Evolutionary conservation across 1,140 invertebrate genomes (phyloP), one percentile per base, ranked within the genome.

Genomic region (Andricus grossulariae): DNA sequence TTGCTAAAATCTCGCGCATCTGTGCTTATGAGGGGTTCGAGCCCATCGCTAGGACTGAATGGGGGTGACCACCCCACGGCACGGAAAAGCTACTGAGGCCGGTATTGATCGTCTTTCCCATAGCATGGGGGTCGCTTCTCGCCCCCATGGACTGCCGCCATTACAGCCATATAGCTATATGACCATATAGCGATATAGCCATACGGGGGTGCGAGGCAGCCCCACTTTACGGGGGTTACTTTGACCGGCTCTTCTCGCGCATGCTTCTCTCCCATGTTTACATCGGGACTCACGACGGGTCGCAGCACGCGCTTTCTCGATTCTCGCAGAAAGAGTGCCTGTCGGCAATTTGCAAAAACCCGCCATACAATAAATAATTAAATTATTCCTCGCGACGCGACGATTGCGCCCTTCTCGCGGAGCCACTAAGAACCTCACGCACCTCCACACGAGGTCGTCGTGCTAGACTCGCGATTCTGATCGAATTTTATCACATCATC

Each of bases 81-180:
- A 32, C 73, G 77, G 77, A 84, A 81, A 79, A 83, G 80, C 77
- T 82, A 73, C 79, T 82, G 76, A 76, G 80, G 78, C 72, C 77
- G 84, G 82, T 89, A 88, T 89, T 88, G 88, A 89, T 90, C 88
- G 87, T 51, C 66, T 83, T 84, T 83, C 77, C 82, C 80, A 83
- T 86, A 76, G 77, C 84, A 88, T 87, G 87, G 89, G 88, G 89
- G 88, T 87, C 85, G 79, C 75, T 76, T 72, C 82, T 79, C 83
- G 75, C 84, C 84, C 87, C 85, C 86, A 85, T 86, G 79, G 75
- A 78, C 50, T 72, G 71, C 72, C 80, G 84, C 84, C 86, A 88
- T 88, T 86, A 86, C 78, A 84, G 71, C 80, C 84, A 87, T 84
- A 73, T 54, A 78, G 49, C 21, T 7, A 45, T 45, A 45, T 45